phyloP scores from a whole-genome alignment of 2,797 vertebrate species.

The Karalla daura region DNA sequence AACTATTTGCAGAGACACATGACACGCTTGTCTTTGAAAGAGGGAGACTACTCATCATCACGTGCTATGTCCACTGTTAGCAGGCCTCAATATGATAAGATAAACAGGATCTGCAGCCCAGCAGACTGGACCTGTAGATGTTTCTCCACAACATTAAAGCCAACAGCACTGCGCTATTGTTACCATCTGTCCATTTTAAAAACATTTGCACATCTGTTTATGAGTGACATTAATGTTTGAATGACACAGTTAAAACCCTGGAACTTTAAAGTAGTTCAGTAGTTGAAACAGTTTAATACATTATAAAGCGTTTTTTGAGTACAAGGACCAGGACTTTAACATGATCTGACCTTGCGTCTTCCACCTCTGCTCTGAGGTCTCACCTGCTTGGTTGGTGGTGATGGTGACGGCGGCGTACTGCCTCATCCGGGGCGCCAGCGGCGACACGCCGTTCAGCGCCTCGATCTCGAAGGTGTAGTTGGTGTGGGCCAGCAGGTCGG shows the following conservation, averaged over 20 bases:
- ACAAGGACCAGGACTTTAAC: not conserved
- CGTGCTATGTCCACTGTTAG: too few species aligned
- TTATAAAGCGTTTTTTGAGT: not conserved
- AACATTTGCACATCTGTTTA: too few species aligned
- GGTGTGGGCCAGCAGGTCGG: conserved; percentile 95
- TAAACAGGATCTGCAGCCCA: too few species aligned
- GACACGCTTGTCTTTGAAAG: too few species aligned
- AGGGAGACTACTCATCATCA: too few species aligned
- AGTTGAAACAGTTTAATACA: too few species aligned
- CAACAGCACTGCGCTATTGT: not conserved
- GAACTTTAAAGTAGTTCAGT: too few species aligned
- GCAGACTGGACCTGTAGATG: not conserved
- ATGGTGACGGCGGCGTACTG: conserved; percentile 95
- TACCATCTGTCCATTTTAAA: too few species aligned
- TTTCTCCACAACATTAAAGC: not conserved
- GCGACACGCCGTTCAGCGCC: conserved; percentile 92
- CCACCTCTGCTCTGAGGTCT: conserved; percentile 62
- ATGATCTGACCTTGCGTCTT: not conserved
- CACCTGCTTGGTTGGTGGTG: conserved; percentile 98
- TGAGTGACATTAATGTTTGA: not conserved
- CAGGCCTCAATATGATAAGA: too few species aligned
- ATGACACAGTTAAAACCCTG: not conserved
- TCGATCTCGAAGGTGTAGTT: conserved; percentile 99
- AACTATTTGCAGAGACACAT: too few species aligned
- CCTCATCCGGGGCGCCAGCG: conserved; percentile 84